phyloP scores from a whole-genome alignment of 2,113 vertebrate genomes.

The Onychorhynchus coronatus region DNA sequence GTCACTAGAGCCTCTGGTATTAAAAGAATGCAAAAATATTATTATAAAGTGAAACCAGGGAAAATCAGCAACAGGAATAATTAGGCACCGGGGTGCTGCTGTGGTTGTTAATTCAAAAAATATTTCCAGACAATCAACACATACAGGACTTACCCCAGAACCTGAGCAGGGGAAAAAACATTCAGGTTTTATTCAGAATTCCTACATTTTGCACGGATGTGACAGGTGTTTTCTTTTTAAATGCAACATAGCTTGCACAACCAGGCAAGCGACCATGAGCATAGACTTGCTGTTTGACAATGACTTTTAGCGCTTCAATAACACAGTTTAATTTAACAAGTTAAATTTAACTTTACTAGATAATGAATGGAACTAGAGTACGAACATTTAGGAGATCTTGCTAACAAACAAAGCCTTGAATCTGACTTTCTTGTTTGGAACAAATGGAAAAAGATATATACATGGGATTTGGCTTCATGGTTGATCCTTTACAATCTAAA shows the following conservation, averaged over 20 bases:
- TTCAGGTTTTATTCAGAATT: background rate
- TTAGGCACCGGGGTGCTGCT: background rate
- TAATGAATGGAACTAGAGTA: background rate
- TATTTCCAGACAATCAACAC: background rate
- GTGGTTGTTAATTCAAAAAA: background rate
- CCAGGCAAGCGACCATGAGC: background rate
- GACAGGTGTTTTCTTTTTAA: background rate
- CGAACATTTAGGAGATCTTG: background rate
- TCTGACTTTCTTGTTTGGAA: background rate
- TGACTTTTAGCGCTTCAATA: background rate
- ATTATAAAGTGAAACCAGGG: background rate
- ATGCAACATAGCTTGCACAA: background rate
- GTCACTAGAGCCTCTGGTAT: background rate
- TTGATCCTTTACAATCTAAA: background rate
- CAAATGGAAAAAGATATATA: background rate
- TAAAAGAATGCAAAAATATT: background rate
- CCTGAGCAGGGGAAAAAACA: background rate
- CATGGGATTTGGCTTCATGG: background rate
- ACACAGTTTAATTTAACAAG: background rate
- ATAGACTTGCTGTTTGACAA: background rate
- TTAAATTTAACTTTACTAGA: background rate
- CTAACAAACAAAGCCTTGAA: background rate
- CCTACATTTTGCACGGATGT: background rate
- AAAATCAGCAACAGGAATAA: background rate
- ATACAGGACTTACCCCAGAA: background rate